A percentile compares a stretch with the other conserved stretches of the same genome.
Evolutionary conservation across 2,888 invertebrate genomes (phyloP).

Genomic region (Gryllus longicercus): DNA sequence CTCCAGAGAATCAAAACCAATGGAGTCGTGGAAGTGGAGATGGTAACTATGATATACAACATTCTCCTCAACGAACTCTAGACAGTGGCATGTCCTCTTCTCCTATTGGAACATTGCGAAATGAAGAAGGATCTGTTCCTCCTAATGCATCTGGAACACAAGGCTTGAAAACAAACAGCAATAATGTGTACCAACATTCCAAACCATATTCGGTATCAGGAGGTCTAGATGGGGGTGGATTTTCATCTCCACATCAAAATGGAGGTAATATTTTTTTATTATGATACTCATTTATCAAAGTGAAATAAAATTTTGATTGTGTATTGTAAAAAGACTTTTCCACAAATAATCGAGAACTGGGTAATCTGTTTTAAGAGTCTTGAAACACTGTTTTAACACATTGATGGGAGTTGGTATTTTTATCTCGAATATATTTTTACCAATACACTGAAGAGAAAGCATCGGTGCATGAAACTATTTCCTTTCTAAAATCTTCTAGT

Average conservation of each 20-base stretch:
- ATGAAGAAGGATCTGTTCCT: slow-evolving; percentile 20
- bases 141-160: slow-evolving; percentile 22
- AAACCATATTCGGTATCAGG: slow-evolving; percentile 52
- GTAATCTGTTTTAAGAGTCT: too few species aligned
- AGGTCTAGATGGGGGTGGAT: slow-evolving; percentile 44
- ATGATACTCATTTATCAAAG: neutral
- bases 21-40: slow-evolving; percentile 11
- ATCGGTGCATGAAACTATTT: neutral
- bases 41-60: slow-evolving; percentile 24
- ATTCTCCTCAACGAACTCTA: slow-evolving; percentile 22
- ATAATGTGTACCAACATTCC: slow-evolving; percentile 47
- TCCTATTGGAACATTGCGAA: slow-evolving; percentile 25
- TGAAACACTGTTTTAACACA: too few species aligned
- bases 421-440: too few species aligned
- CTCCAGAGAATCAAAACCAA: slow-evolving; percentile 41
- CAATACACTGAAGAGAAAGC: too few species aligned
- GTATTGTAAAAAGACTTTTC: neutral
- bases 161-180: slow-evolving; percentile 23
- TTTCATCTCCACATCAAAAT: slow-evolving; percentile 49
- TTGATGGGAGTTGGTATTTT: too few species aligned
- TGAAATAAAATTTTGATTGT: neutral
- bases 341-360: too few species aligned
- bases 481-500: too few species aligned
- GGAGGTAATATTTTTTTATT: slow-evolving; percentile 45
- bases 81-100: slow-evolving; percentile 33